Evolutionary conservation across 2,113 vertebrate genomes (phyloP).

Genomic region (Hyaena hyaena): DNA sequence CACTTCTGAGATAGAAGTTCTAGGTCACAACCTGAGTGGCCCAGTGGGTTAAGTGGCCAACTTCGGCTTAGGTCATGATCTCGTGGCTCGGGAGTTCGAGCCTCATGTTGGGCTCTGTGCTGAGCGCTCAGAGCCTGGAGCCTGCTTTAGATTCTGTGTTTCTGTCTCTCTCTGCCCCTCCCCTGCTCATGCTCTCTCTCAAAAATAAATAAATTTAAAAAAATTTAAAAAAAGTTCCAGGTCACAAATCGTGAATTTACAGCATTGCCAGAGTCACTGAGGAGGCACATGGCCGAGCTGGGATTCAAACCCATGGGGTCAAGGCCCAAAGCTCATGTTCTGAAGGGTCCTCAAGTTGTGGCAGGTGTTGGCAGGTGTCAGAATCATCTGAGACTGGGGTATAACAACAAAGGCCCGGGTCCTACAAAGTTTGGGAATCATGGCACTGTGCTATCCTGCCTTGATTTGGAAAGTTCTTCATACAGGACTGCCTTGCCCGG

Average conservation of each 20-base stretch:
- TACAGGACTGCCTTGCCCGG: not conserved
- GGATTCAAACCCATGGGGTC: not conserved
- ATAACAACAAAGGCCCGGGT: not conserved
- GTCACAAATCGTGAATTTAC: not conserved
- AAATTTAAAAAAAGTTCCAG: not conserved
- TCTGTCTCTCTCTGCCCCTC: too few relatives aligned
- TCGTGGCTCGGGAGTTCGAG: too few relatives aligned
- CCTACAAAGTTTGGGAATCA: not conserved
- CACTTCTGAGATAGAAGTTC: not conserved
- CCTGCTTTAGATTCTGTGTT: too few relatives aligned
- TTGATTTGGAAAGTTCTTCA: not conserved
- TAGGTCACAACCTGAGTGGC: not conserved
- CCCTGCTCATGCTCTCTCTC: too few relatives aligned
- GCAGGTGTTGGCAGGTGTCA: not conserved
- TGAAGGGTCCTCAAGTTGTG: not conserved
- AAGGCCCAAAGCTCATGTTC: not conserved
- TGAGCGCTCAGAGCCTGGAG: too few relatives aligned
- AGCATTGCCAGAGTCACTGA: not conserved
- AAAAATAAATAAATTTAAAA: too few relatives aligned
- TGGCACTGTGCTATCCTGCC: not conserved
- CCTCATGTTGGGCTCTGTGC: too few relatives aligned
- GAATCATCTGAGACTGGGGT: not conserved
- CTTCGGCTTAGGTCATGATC: too few relatives aligned
- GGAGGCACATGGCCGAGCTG: not conserved
- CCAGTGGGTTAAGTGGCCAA: too few relatives aligned